Percentiles rank a stretch among this genome's conserved stretches.
Conservation (phyloP, 2,888 invertebrate species). For the Actias luna region DNA sequence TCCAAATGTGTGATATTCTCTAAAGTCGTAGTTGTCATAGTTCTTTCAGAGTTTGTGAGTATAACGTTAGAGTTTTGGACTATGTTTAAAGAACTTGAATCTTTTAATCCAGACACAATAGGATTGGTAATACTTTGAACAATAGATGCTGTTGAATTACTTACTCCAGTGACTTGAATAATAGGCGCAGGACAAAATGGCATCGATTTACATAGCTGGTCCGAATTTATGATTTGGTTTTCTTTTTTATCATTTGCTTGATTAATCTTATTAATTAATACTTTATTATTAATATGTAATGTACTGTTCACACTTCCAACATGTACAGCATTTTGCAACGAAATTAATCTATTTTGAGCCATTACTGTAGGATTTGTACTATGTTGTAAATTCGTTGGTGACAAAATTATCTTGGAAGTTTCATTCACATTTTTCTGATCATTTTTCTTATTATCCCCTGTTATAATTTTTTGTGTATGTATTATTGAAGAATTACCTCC, state of each 20-base stretch:
- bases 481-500: conserved; percentile 47
- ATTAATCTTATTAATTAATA: conserved; percentile 59
- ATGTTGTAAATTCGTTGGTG: conserved; percentile 62
- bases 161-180: conserved; percentile 63
- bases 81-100: conserved; percentile 50
- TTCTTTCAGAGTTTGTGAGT: conserved; percentile 63
- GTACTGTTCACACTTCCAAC: conserved; percentile 58
- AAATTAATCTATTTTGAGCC: conserved; percentile 72
- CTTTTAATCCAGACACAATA: conserved; percentile 55
- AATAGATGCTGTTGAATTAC: conserved; percentile 53
- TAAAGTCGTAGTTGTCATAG: conserved; percentile 56
- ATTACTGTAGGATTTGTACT: conserved; percentile 65
- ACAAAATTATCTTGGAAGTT: conserved; percentile 67
- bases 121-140: conserved; percentile 64
- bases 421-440: conserved; percentile 54
- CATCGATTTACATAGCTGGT: conserved; percentile 49
- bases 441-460: conserved; percentile 55
- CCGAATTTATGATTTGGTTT: conserved; percentile 52
- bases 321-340: conserved; percentile 70
- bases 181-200: conserved; percentile 56
- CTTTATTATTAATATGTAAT: conserved; percentile 64
- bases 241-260: conserved; percentile 65
- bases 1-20: conserved; percentile 64
- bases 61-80: conserved; percentile 64
- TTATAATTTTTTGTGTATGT: conserved; percentile 66